phyloP scores from a whole-genome alignment of 2,888 invertebrate species.

The Acrobeloides nanus region DNA sequence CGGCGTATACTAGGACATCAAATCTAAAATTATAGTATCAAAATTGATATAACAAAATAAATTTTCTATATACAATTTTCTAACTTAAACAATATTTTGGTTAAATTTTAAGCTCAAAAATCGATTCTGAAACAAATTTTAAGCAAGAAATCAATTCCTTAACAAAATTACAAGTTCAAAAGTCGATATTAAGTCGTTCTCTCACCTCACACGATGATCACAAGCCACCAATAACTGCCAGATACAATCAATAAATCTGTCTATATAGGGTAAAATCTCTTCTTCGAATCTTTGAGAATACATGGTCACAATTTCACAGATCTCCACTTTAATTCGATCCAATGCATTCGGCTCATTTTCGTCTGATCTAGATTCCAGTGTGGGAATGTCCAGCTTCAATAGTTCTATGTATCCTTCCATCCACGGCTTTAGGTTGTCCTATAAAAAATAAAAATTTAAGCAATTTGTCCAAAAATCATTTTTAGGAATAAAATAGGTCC shows the following conservation, averaged over 20 bases:
- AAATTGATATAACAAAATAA: conserved; percentile 1
- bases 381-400: conserved; percentile 59
- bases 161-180: too few species aligned
- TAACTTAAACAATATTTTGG: conserved; percentile 4
- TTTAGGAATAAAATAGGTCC: too few species aligned
- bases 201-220: conserved; percentile 26
- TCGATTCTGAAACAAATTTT: conserved; percentile 7
- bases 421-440: conserved; percentile 87
- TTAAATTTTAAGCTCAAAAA: conserved; percentile 4
- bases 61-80: background rate
- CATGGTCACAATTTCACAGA: conserved; percentile 84
- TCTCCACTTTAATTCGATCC: conserved; percentile 61
- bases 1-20: conserved; percentile 72
- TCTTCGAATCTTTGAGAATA: conserved; percentile 97
- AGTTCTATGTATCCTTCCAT: conserved; percentile 81
- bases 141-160: too few species aligned
- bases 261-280: conserved; percentile 82
- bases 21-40: conserved; percentile 38
- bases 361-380: conserved; percentile 16
- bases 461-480: too few species aligned
- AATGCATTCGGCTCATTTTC: conserved; percentile 39
- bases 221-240: conserved; percentile 74
- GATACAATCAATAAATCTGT: conserved; percentile 83
- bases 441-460: conserved; percentile 64
- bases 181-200: too few species aligned